Base-by-base conservation (phyloP, 2,888 invertebrate genomes). In the Conomelus anceps region DNA sequence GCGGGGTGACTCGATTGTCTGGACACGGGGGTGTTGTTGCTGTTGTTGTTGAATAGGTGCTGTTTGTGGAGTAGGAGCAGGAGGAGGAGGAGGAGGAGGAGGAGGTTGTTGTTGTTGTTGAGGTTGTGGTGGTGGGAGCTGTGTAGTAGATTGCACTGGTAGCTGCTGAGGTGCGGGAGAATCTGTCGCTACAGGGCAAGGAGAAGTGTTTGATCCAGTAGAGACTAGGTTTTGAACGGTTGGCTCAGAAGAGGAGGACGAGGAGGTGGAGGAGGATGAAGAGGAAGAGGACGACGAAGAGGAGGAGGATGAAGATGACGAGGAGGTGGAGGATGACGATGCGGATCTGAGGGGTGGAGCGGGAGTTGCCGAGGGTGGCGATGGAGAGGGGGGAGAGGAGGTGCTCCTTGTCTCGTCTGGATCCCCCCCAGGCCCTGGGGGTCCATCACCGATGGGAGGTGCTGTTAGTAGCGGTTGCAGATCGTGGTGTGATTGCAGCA, bases 1-100 rank as follows among this genome's bases (percentile, higher is more conserved):
- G 92, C 92, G 91, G 92, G 93, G 91, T 93, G 93, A 91, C 93
- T 92, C 91, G 93, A 93, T 92, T 93, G 92, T 91, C 92, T 92
- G 89, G 84, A 89, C 89, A 20, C 29, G 86, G 87, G 86, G 86
- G 29, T 17, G 23, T 22, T 85, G 23, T 17, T 26, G 22, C n/a
- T n/a, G n/a, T n/a, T n/a, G n/a, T n/a, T n/a, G n/a, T n/a, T n/a
- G n/a, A n/a, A 85, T 41, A 90, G 93, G 92, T n/a, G n/a, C n/a
- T n/a, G n/a, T n/a, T n/a, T n/a, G n/a, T n/a, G n/a, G n/a, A 89
- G 93, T 92, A 20, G 85, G 85, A 90, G 92, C 92, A 91, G 93
- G 92, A 91, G 92, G 89, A 93, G 93, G 92, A 92, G 93, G 92
- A 88, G 89, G 88, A 88, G 91, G 88, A 29, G 88, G n/a, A 20